Evolutionary conservation across 1,140 invertebrate species (phyloP), one percentile per base, ranked within the genome.

Genomic region (Psix sp.): DNA sequence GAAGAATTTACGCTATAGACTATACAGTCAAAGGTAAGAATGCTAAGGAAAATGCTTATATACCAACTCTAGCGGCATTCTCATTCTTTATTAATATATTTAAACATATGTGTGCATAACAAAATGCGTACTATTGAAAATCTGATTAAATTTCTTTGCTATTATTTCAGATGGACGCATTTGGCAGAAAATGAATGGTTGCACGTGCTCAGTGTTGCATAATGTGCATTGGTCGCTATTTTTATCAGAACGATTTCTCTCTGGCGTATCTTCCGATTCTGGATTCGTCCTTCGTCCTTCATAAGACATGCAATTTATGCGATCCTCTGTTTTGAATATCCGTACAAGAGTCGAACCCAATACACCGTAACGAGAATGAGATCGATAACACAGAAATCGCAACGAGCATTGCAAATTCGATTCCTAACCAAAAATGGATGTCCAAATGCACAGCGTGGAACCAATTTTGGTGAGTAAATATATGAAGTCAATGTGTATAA

Each of bases 251-350:
- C 59, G 54, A 75, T 59, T 52, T 54, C 48, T 57, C 51, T 65
- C 57, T 33, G 7, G 35, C 31, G 49, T 57, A 48, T 62, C 59
- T 71, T 62, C 49, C 35, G 59, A 71, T 76, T 66, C 73, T 26
- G 24, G 42, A 15, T 59, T 75, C 66, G 59, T 49, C 54, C 74
- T 72, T 67, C 70, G 57, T 72, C 63, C 71, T 81, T 67, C 77
- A 78, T 81, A 81, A 82, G 80, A 71, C 75, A 78, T 68, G 77
- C 75, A 80, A 82, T 82, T 82, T 81, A 82, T 82, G 80, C 76
- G 76, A 78, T 76, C 70, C 70, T 68, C 66, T 51, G 43, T 72
- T 71, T 72, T 66, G 43, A 66, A 74, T 76, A 80, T 75, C 77
- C 66, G 76, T 72, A 68, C 72, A 33, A 65, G 45, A 77, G 52